Percentiles rank a stretch among this genome's conserved stretches.
Conservation (phyloP, 2,113 vertebrate species). For the Pelobates fuscus region DNA sequence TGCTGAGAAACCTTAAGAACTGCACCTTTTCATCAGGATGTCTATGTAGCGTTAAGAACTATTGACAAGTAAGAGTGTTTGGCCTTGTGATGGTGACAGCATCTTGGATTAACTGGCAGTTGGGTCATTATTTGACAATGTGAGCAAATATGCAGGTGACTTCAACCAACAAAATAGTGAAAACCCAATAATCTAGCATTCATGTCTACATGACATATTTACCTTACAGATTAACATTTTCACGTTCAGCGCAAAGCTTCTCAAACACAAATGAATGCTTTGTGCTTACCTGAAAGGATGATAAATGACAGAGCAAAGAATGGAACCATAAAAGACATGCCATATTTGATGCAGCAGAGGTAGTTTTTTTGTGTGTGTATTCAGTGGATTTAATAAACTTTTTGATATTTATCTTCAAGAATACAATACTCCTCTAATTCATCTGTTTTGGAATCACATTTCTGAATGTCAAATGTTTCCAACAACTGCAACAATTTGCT, state of each 20-base stretch:
- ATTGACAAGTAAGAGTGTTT: slow-evolving; percentile 8
- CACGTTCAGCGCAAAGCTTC: slow-evolving; percentile 9
- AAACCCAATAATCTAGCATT: slow-evolving; percentile 15
- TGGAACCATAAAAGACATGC: slow-evolving; percentile 2
- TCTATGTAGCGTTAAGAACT: not conserved
- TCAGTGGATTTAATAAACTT: not conserved
- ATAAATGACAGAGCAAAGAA: not conserved
- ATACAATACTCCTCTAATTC: not conserved
- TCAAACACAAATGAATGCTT: slow-evolving; percentile 5
- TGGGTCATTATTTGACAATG: slow-evolving; percentile 27
- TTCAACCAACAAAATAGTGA: slow-evolving; percentile 27
- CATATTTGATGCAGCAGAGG: not conserved
- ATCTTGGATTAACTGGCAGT: slow-evolving; percentile 13
- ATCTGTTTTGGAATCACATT: not conserved
- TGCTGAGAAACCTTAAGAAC: not conserved
- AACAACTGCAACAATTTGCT: too few relatives aligned
- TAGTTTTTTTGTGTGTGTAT: not conserved
- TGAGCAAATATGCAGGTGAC: slow-evolving; percentile 26
- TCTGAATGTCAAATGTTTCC: too few relatives aligned
- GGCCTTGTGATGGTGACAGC: slow-evolving; percentile 20
- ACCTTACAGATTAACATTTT: slow-evolving; percentile 27
- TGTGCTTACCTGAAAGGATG: slow-evolving; percentile 11
- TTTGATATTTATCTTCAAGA: slow-evolving; percentile 28
- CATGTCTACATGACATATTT: slow-evolving; percentile 23
- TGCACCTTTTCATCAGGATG: not conserved